Conservation (phyloP, 2,113 vertebrate species). For the Laticauda laticaudata region DNA sequence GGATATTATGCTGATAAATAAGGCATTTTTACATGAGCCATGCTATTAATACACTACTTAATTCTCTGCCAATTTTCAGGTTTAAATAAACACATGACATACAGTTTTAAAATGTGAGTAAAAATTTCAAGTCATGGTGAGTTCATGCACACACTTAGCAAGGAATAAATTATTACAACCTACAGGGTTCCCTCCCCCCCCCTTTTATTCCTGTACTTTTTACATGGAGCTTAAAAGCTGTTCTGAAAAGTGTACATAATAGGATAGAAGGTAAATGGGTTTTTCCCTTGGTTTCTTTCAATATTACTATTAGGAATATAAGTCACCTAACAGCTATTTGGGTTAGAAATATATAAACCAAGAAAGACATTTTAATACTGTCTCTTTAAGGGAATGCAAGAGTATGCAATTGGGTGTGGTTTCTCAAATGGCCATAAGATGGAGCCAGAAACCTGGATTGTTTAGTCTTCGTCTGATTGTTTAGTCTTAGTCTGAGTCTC, state of each 20-base stretch:
- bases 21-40: background rate
- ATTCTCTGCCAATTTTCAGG: conserved; percentile 40
- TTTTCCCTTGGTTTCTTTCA: background rate
- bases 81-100: conserved; percentile 58
- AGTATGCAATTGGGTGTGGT: no score
- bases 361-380: no score
- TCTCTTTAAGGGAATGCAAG: no score
- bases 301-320: background rate
- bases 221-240: background rate
- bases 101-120: conserved; percentile 53
- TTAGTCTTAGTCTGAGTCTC: no score
- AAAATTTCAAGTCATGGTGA: background rate
- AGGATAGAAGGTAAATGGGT: background rate
- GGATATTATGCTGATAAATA: conserved; percentile 12
- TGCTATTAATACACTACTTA: conserved; percentile 28
- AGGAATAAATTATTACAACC: conserved; percentile 65
- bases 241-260: background rate
- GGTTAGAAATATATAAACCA: no score
- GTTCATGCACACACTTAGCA: background rate
- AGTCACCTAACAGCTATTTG: no score
- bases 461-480: no score
- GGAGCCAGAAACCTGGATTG: no score
- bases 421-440: no score
- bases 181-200: conserved; percentile 3
- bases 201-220: conserved; percentile 47